These are phyloP conservation scores for Emys orbicularis DNA, from an alignment of 2,797 vertebrate species.

Conservation along the genomic window DNA sequence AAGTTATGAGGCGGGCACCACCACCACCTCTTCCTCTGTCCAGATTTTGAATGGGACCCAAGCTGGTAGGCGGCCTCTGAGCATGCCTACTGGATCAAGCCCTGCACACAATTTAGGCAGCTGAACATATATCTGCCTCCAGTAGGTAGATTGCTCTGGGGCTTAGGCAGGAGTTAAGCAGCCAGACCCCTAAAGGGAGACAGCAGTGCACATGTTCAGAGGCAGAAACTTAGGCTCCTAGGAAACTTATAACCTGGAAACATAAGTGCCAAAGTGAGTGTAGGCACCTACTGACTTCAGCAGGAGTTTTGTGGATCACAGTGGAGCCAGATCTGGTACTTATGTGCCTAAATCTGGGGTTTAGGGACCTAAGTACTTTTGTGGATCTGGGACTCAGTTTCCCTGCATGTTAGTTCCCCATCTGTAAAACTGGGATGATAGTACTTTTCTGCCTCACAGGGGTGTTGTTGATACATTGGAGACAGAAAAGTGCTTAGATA, in stretches of 20 bases:
- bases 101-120: background rate
- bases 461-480: background rate
- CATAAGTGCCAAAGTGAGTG: background rate
- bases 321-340: background rate
- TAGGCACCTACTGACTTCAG: background rate
- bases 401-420: background rate
- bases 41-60: background rate
- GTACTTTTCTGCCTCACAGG: background rate
- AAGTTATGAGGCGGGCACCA: background rate
- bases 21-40: background rate
- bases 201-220: background rate
- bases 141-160: background rate
- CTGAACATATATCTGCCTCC: background rate
- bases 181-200: background rate
- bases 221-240: background rate
- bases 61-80: background rate
- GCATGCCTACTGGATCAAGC: no score
- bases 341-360: background rate
- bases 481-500: background rate
- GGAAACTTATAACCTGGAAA: background rate
- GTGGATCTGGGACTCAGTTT: background rate
- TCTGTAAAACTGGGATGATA: background rate
- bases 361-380: background rate
- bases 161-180: background rate
- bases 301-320: background rate